phyloP scores from a whole-genome alignment of 2,797 vertebrate genomes.

The Scomberomorus guttatus region DNA sequence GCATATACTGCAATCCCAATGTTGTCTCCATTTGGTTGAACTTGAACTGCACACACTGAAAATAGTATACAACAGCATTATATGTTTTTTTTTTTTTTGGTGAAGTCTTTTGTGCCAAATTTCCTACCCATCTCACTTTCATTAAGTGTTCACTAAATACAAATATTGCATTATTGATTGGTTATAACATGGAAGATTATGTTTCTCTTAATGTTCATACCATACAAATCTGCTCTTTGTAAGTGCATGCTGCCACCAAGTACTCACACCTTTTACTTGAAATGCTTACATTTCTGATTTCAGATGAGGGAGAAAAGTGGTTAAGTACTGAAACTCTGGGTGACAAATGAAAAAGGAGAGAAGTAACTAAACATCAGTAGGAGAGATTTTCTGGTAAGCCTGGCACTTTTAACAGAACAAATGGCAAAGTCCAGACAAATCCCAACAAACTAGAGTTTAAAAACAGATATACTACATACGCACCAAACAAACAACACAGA shows the following conservation, averaged over 20 bases:
- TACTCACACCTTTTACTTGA: conserved; percentile 58
- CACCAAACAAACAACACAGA: conserved; percentile 83
- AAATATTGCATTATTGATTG: conserved; percentile 85
- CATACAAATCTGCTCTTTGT: conserved; percentile 59
- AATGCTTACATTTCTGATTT: conserved; percentile 70
- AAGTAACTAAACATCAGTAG: conserved; percentile 86
- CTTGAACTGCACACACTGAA: conserved; percentile 75
- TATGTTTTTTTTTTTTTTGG: conserved; percentile 63
- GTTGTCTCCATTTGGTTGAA: conserved; percentile 79
- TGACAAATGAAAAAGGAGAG: conserved; percentile 67
- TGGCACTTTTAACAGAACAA: conserved; percentile 97
- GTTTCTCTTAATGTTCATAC: conserved; percentile 64
- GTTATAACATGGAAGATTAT: conserved; percentile 74
- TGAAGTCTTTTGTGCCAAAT: conserved; percentile 81
- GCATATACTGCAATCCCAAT: conserved; percentile 77
- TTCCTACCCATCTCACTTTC: conserved; percentile 67
- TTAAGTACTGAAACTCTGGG: conserved; percentile 78
- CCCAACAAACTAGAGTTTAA: conserved; percentile 81
- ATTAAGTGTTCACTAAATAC: conserved; percentile 72
- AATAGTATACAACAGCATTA: conserved; percentile 72
- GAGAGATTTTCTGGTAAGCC: conserved; percentile 92
- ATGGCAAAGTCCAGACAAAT: conserved; percentile 93
- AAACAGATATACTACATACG: conserved; percentile 85
- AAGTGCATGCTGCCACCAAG: conserved; percentile 63
- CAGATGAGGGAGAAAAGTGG: conserved; percentile 66